These are phyloP conservation scores for Venturia canescens DNA, from an alignment of 1,140 invertebrate species.

Conservation along the genomic window DNA sequence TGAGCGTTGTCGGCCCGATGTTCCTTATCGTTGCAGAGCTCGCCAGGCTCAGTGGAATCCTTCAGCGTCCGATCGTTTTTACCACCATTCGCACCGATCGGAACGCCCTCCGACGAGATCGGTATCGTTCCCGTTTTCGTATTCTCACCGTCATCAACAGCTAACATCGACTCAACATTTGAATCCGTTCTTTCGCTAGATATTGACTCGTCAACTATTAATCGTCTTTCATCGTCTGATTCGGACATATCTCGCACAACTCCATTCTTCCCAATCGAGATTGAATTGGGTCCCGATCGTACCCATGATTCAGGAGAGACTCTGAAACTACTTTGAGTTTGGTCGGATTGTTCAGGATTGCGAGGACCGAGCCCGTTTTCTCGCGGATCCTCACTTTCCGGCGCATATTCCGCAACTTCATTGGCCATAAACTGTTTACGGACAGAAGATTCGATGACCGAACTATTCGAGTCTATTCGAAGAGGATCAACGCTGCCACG, in stretches of 20 bases:
- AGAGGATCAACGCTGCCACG: neutral
- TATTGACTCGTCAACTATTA: neutral
- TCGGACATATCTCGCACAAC: neutral
- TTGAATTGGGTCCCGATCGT: too few relatives aligned
- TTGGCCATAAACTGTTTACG: neutral
- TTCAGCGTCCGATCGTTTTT: neutral
- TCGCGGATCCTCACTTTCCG: neutral
- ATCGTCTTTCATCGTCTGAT: neutral
- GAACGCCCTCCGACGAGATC: neutral
- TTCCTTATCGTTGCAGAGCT: neutral
- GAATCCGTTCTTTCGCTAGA: neutral
- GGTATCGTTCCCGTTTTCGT: neutral
- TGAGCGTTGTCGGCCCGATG: neutral
- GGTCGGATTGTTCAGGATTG: too few relatives aligned
- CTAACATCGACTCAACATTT: neutral
- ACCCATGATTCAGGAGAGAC: too few relatives aligned
- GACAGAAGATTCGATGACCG: neutral
- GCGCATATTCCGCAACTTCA: neutral
- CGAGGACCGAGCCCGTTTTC: neutral
- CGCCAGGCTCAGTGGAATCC: neutral
- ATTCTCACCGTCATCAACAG: neutral
- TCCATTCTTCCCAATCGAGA: neutral
- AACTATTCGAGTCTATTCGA: neutral
- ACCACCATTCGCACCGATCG: neutral
- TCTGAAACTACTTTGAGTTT: too few relatives aligned